A percentile compares a stretch with the other conserved stretches of the same genome.
phyloP scores from a whole-genome alignment of 2,888 invertebrate species.

The Orgyia antiqua region DNA sequence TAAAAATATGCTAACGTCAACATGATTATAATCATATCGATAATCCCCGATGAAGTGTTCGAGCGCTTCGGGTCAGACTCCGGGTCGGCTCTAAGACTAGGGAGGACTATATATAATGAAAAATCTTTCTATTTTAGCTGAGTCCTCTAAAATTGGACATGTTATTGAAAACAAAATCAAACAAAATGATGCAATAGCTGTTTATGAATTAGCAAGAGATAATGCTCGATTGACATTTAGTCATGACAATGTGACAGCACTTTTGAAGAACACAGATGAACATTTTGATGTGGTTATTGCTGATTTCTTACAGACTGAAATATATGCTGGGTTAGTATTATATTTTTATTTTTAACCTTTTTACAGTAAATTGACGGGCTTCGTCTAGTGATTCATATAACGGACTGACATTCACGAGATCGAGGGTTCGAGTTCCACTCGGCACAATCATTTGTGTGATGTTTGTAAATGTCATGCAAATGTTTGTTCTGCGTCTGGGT shows the following conservation, averaged over 20 bases:
- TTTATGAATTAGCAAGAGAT: neutral
- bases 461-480: neutral
- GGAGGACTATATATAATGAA: too few species aligned
- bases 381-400: too few species aligned
- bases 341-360: neutral
- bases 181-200: neutral
- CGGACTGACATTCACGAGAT: too few species aligned
- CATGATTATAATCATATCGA: too few species aligned
- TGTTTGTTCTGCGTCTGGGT: too few species aligned
- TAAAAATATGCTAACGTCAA: too few species aligned
- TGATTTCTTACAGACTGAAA: constrained; percentile 7
- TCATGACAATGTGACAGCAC: constrained; percentile 3
- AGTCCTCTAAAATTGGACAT: neutral
- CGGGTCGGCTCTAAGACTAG: too few species aligned
- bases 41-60: too few species aligned
- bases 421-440: too few species aligned
- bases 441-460: too few species aligned
- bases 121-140: neutral
- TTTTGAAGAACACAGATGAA: constrained; percentile 2
- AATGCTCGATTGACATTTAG: constrained; percentile 1
- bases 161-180: constrained; percentile 1
- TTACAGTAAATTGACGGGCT: neutral
- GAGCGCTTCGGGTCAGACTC: too few species aligned
- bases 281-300: constrained; percentile 9
- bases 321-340: constrained; percentile 8